Base-by-base conservation (phyloP, 2,888 invertebrate species). In the Clunio marinus region DNA sequence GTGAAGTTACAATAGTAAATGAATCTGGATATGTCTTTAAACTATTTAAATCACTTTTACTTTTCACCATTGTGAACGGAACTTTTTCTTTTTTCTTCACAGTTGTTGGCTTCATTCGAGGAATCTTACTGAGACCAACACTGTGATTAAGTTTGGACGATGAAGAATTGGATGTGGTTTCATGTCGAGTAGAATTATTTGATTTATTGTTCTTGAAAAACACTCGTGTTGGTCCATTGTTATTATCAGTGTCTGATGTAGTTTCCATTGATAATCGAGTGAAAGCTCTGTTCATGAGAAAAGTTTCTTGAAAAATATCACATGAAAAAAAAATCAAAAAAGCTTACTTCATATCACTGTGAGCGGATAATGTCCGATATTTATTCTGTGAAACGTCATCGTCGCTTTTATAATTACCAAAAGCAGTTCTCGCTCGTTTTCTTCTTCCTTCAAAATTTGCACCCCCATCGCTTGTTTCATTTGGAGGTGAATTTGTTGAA, bases 1-100 rank as follows among this genome's bases (percentile, higher is more conserved):
- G 66, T 1, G 66, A 51, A 7, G 66, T 32, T 5, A 66, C 15
- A 24, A 66, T 55, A 7, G 66, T 66, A 7, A 66, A 66, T 8
- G 66, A 25, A n/a, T 66, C 66, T 1, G 66, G 66, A 35, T 66
- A 66, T 1, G 41, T 66, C 32, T 66, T 66, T 2, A 66, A 24
- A 7, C 35, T 22, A 20, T 27, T 55, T 4, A 66, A n/a, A 20
- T 66, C 55, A 55, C 66, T 66, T 22, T 55, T 55, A 10, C 66
- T 66, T 3, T 66, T 66, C 8, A 51, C 55, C 63, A 63, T 63
- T 13, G 25, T 22, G 25, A 46, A 46, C 1, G 63, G 63, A 46
- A 27, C 13, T 4, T 22, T 17, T 7, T 51, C 8, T 22, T 2
- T 4, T 4, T 15, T 41, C 15, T 41, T 41, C n/a, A 17, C 10